Evolutionary conservation across 2,113 vertebrate genomes (phyloP), one percentile per base, ranked within the genome.

Genomic region (Gila orcuttii): DNA sequence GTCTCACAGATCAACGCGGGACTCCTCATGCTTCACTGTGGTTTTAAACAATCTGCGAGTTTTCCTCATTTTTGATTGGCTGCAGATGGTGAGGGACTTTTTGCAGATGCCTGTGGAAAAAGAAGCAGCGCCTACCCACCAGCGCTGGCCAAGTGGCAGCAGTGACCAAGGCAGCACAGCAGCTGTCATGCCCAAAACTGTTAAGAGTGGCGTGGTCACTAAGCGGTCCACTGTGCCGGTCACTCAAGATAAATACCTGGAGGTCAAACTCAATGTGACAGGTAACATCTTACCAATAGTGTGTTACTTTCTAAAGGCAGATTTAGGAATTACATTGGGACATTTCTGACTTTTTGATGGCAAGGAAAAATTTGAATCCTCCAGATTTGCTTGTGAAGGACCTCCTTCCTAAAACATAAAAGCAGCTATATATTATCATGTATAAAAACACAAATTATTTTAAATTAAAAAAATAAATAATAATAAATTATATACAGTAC

Each of bases 61-160:
- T 0, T 98, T 99, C 85, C 94, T 99, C 39, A 98, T 99, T 89
- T 99, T 99, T 82, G 98, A 99, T 90, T 99, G 98, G 98, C 85
- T 99, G 31, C 90, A 96, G 36, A 93, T 98, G 64, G 96, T 99
- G 3, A 95, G 94, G 15, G 96, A 97, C 86, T 99, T 99, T 86
- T 89, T 99, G 0, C 93, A 89, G 0, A 93, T 95, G 52, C 96
- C 97, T 0, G 94, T 92, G 6, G 96, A 96, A 7, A 93, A 93
- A 1, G 86, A 3, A 21, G 59, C 12, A 15, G 79, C 80, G 0
- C 87, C 87, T 0, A 45, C 90, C 52, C 86, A 88, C 1, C 95
- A 95, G 36, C 87, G 90, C 36, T 88, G 91, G 71, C 92, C 87
- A 1, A 93, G 94, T 88, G 94, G 90, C 0, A 76, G 78, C 68